Conservation (phyloP, 2,888 invertebrate species). For the Nesidiocoris tenuis region DNA sequence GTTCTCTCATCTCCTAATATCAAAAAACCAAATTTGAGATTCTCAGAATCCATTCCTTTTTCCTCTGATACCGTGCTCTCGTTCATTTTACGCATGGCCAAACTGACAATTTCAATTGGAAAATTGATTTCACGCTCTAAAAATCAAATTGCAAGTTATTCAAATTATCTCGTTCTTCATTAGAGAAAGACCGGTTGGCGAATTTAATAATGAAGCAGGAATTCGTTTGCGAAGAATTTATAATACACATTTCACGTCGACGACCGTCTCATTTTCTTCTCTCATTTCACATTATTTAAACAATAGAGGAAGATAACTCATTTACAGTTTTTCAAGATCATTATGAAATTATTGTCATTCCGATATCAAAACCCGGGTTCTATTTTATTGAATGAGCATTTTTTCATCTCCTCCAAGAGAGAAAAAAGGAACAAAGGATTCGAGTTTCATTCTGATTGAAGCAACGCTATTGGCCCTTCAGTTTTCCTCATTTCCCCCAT, state of each 20-base stretch:
- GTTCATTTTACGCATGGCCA: too few relatives aligned
- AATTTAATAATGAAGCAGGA: not conserved
- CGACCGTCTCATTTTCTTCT: not conserved
- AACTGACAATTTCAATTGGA: not conserved
- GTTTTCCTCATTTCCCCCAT: not conserved
- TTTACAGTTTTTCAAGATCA: not conserved
- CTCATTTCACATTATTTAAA: not conserved
- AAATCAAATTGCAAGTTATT: not conserved
- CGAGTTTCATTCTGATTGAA: not conserved
- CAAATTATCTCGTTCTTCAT: not conserved
- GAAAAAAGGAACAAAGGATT: not conserved
- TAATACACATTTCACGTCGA: not conserved
- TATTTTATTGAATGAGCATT: not conserved
- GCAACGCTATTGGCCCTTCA: not conserved
- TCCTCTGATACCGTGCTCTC: too few relatives aligned
- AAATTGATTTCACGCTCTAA: not conserved
- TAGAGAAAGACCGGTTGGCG: not conserved
- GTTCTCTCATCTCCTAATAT: not conserved
- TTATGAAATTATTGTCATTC: not conserved
- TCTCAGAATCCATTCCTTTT: too few relatives aligned
- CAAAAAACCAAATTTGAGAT: too few relatives aligned
- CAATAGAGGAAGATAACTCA: not conserved
- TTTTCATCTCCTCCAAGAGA: not conserved
- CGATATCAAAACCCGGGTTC: not conserved
- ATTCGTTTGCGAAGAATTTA: not conserved